phyloP scores from a whole-genome alignment of 2,888 invertebrate genomes.

The Neocrepidodera transversa region DNA sequence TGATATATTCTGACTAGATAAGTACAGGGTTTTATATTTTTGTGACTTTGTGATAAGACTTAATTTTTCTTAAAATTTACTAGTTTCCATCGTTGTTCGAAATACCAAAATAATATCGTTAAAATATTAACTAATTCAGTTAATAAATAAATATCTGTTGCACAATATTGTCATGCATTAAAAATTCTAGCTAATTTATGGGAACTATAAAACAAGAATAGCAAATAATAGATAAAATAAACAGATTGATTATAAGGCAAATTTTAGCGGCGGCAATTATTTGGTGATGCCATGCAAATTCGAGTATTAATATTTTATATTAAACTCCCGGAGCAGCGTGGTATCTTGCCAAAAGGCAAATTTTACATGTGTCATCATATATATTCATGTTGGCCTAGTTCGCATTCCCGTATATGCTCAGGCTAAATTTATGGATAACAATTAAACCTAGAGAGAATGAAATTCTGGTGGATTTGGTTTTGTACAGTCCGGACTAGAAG shows the following conservation, averaged over 20 bases:
- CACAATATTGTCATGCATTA: too few species aligned
- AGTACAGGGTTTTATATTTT: too few species aligned
- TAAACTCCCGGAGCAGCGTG: constrained; percentile 22
- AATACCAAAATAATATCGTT: too few species aligned
- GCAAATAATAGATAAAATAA: neutral
- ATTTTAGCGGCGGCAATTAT: constrained; percentile 16
- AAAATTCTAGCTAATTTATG: too few species aligned
- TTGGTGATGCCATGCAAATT: constrained; percentile 33
- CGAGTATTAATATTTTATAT: constrained; percentile 27
- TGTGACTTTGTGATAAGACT: too few species aligned
- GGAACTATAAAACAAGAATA: too few species aligned
- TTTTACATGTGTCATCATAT: constrained; percentile 38
- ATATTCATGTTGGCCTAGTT: constrained; percentile 35
- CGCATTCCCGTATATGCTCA: constrained; percentile 32
- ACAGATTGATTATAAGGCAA: constrained; percentile 14
- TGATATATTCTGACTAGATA: too few species aligned
- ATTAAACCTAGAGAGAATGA: constrained; percentile 35
- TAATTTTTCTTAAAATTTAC: too few species aligned
- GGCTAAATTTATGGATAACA: constrained; percentile 37
- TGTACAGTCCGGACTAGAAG: neutral
- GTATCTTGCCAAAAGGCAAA: constrained; percentile 35
- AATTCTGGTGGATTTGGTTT: constrained; percentile 13
- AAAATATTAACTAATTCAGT: too few species aligned
- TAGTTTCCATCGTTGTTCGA: too few species aligned
- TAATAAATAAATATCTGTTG: too few species aligned